phyloP scores from a whole-genome alignment of 2,113 vertebrate genomes.

The Peromyscus californicus region DNA sequence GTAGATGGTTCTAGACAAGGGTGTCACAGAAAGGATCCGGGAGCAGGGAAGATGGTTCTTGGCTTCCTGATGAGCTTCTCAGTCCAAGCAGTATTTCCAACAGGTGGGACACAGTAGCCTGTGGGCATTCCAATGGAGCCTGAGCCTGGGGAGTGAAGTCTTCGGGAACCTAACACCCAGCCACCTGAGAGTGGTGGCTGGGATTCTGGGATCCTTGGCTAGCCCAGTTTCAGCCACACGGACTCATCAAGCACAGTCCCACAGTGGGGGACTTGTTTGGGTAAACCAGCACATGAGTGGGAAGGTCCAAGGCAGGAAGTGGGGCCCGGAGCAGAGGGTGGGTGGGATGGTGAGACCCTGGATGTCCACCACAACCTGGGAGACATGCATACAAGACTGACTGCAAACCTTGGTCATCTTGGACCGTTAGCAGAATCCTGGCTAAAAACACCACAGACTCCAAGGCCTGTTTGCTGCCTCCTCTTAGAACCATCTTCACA shows the following conservation, averaged over 20 bases:
- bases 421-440: constrained; percentile 61
- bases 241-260: neutral
- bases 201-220: neutral
- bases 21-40: neutral
- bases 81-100: neutral
- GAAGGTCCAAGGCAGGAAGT: neutral
- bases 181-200: neutral
- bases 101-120: neutral
- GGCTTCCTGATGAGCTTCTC: neutral
- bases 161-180: neutral
- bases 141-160: neutral
- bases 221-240: neutral
- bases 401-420: constrained; percentile 35
- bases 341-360: neutral
- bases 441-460: constrained; percentile 58
- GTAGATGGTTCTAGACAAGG: neutral
- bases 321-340: neutral
- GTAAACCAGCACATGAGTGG: neutral
- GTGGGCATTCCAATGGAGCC: neutral
- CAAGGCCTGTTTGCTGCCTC: neutral
- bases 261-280: neutral
- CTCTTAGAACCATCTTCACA: constrained; percentile 1
- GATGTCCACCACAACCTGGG: neutral
- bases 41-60: neutral
- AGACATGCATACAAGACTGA: neutral